Evolutionary conservation across 2,888 invertebrate species (phyloP).

Genomic region (Glaucopsyche alexis): DNA sequence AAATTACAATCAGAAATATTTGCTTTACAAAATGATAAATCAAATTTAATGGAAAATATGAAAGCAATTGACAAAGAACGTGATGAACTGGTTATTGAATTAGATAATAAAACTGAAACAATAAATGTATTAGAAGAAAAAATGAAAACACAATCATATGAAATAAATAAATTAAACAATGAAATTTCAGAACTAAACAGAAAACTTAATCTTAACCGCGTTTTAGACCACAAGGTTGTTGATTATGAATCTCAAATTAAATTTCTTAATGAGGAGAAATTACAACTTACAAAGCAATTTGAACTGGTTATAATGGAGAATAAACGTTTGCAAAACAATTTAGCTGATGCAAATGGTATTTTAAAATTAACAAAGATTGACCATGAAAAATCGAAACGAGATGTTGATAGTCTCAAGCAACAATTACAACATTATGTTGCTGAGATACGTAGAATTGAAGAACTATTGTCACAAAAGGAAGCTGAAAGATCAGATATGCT

Average conservation of each 20-base stretch:
- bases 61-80: slow-evolving; percentile 85
- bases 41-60: slow-evolving; percentile 81
- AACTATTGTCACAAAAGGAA: slow-evolving; percentile 86
- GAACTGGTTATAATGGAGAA: slow-evolving; percentile 83
- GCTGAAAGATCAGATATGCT: slow-evolving; percentile 89
- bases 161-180: slow-evolving; percentile 75
- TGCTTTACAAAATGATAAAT: slow-evolving; percentile 82
- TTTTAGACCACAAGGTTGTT: slow-evolving; percentile 71
- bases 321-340: slow-evolving; percentile 86
- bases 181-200: slow-evolving; percentile 79
- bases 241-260: slow-evolving; percentile 77
- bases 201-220: slow-evolving; percentile 67
- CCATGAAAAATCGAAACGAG: slow-evolving; percentile 83
- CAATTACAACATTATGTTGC: slow-evolving; percentile 90
- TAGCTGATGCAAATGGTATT: slow-evolving; percentile 83
- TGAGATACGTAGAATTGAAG: slow-evolving; percentile 89
- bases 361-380: slow-evolving; percentile 82
- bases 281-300: slow-evolving; percentile 74
- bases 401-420: slow-evolving; percentile 86
- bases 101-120: slow-evolving; percentile 87
- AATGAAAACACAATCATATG: slow-evolving; percentile 79
- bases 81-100: slow-evolving; percentile 82
- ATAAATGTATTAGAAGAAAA: slow-evolving; percentile 83
- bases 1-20: slow-evolving; percentile 81
- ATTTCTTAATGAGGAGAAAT: slow-evolving; percentile 81